Base-by-base conservation (phyloP, 2,888 invertebrate species). In the Ecliptopera silaceata region DNA sequence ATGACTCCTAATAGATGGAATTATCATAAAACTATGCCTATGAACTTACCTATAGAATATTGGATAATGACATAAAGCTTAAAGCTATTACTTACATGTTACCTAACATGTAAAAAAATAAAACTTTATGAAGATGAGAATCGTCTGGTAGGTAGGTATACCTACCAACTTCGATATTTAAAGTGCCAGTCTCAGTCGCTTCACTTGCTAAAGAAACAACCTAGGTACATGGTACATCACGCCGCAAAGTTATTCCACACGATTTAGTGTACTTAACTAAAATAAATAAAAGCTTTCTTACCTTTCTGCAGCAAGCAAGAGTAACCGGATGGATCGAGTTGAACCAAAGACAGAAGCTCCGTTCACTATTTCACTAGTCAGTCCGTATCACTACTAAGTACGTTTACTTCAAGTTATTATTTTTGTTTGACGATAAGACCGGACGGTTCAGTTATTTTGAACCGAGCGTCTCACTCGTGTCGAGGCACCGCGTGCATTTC, bases 401-500 rank as follows among this genome's bases (percentile, higher is more conserved):
- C 68, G 67, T 66, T 74, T 70, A 66, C 69, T 77, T 72, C 66
- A 66, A 75, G 74, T 79, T 81, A 79, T 74, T 80, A 79, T 81
- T 82, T 84, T 79, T 72, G 76, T 81, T 78, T 70, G 74, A 69
- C 76, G 80, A 77, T 77, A 80, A 79, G 74, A 78, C 77, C 77
- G 74, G 77, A 73, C 79, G 72, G 77, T 80, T 84, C 79, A 79
- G 79, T 79, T 79, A 80, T 79, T 79, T 80, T 76, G 77, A 82
- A 84, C 82, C 85, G 82, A 86, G 86, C 86, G 84, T 79, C 81
- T 85, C 80, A 74, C 77, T 82, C 84, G 77, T 80, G 71, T 74
- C 83, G 83, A 79, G 80, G 86, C 83, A 84, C 83, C 85, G 88
- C 88, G 85, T 88, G 87, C 88, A 85, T 88, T 86, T 89, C 89